These are phyloP conservation scores for Phalacrocorax aristotelis DNA, from an alignment of 2,113 vertebrate species.

Conservation along the genomic window DNA sequence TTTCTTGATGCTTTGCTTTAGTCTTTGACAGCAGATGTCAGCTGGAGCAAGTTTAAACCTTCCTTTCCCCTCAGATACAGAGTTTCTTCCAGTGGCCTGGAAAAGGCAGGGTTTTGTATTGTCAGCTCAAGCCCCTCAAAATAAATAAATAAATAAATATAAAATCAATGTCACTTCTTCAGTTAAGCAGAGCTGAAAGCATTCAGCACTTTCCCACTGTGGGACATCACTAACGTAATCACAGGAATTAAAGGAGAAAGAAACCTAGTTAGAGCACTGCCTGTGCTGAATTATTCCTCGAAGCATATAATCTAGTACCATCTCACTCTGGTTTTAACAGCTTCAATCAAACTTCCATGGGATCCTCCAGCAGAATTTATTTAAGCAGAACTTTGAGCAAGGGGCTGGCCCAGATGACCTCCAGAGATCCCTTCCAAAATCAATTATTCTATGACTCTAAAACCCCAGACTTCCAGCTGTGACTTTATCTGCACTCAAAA, in stretches of 20 bases:
- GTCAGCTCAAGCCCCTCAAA: background rate
- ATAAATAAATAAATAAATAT: background rate
- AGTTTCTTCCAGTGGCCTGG: background rate
- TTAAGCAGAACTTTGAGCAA: conserved; percentile 1
- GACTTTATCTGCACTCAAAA: background rate
- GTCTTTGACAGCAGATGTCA: background rate
- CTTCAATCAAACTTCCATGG: background rate
- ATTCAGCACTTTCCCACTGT: background rate
- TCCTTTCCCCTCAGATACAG: background rate
- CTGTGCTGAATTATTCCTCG: background rate
- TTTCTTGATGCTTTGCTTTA: background rate
- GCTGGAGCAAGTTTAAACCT: background rate
- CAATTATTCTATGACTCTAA: background rate
- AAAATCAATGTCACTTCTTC: background rate
- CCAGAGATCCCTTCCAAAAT: background rate
- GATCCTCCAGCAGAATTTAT: background rate
- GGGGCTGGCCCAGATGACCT: background rate
- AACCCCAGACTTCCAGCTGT: background rate
- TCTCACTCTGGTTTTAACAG: background rate
- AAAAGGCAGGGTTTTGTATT: background rate
- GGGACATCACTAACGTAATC: background rate
- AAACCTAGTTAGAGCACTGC: background rate
- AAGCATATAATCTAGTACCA: background rate
- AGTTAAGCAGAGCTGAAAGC: background rate
- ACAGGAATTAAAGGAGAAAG: conserved; percentile 15